Conservation (phyloP, 2,113 vertebrate species). For the Brachyhypopomus occidentalis region DNA sequence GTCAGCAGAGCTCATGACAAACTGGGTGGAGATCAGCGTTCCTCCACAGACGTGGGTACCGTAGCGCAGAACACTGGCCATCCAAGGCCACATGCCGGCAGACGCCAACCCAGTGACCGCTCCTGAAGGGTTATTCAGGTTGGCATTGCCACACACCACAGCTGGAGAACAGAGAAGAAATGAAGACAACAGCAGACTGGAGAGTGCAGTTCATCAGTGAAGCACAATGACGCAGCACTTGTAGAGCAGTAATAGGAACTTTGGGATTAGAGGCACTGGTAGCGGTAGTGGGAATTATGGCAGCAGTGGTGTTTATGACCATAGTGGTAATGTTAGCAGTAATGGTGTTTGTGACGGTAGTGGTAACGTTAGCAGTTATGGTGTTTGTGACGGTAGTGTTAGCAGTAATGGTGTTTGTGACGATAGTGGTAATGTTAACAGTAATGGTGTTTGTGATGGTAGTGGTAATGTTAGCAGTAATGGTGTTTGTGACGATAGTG, state of each 20-base stretch:
- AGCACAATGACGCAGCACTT: no score
- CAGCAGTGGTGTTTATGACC: not conserved
- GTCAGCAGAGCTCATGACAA: constrained; percentile 68
- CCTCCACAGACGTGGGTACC: constrained; percentile 71
- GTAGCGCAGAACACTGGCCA: constrained; percentile 71
- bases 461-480: no score
- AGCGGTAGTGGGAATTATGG: no score
- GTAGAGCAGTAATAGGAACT: no score
- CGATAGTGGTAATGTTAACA: no score
- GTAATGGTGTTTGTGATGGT: no score
- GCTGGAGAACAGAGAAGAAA: constrained; percentile 48
- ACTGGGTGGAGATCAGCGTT: constrained; percentile 67
- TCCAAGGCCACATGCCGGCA: constrained; percentile 74
- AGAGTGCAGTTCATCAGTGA: not conserved
- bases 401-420: no score
- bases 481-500: no score
- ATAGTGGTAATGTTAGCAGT: no score
- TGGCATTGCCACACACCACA: constrained; percentile 62
- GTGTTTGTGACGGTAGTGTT: no score
- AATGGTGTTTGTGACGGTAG: no score
- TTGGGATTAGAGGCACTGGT: not conserved
- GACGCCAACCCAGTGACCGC: constrained; percentile 2
- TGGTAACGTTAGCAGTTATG: no score
- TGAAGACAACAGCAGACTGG: not conserved
- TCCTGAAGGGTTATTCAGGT: constrained; percentile 30